Base-by-base conservation (phyloP, 2,888 invertebrate species). In the Portevinia maculata region DNA sequence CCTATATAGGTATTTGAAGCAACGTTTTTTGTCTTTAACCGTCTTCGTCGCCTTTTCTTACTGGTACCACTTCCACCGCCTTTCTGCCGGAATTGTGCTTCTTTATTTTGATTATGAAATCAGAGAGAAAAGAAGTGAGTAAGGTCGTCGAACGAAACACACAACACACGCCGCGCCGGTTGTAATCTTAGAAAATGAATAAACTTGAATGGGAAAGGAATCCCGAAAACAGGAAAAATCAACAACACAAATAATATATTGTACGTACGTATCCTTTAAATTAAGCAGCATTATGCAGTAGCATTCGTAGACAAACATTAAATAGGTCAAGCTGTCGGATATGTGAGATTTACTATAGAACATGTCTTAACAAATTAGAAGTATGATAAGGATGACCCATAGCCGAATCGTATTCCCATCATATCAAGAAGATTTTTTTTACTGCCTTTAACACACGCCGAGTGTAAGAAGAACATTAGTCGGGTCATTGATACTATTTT, bases 51-150 rank as follows among this genome's bases (percentile, higher is more conserved):
- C 48, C 65, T 65, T 75, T 78, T 73, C 57, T 75, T 44, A 46
- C 55, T 74, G 62, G 41, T 11, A 44, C 28, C 28, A 37, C 52
- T 34, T 15, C 15, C 19, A 53, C 74, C 34, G 62, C 73, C 44
- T 50, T 69, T 50, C 21, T 69, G 70, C 73, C 78, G 5, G 67
- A 83, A 71, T 78, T 83, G 71, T 73, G 78, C 60, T 64, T 71
- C 62, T 83, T 83, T 41, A 65, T 73, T 62, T 59, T 71, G 83
- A 83, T 83, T 78, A 83, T 78, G 73, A 83, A 83, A 83, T 83
- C 78, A 32, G 67, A 48, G 60, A 21, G 41, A 69, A 44, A 71
- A 50, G 50, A 62, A 75, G 75, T 75, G 79, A 79, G 70, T 70
- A 70, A 83, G 81, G 81, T 83, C 81, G 81, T 83, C 81, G 76